Evolutionary conservation across 2,888 invertebrate genomes (phyloP).

Genomic region (Amorpha juglandis): DNA sequence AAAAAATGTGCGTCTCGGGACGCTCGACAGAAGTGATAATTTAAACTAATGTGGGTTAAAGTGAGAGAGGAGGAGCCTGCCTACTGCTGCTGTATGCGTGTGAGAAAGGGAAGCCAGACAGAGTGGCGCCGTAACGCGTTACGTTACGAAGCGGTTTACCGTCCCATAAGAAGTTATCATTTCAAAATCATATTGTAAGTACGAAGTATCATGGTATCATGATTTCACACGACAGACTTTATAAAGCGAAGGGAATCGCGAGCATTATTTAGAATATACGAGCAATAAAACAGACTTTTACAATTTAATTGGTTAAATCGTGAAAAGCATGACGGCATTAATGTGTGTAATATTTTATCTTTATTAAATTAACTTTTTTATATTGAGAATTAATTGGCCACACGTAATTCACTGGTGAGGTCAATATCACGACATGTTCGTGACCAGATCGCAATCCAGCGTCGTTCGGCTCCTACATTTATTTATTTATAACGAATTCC

Average conservation of each 20-base stretch:
- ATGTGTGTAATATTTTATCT: slow-evolving; percentile 5
- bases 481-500: not conserved
- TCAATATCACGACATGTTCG: slow-evolving; percentile 4
- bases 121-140: no score
- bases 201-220: not conserved
- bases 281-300: not conserved
- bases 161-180: no score
- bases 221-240: not conserved
- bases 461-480: slow-evolving; percentile 1
- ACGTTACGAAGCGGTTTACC: no score
- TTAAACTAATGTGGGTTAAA: no score
- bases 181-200: no score
- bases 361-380: slow-evolving; percentile 16
- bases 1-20: no score
- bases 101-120: no score
- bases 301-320: not conserved
- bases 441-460: not conserved
- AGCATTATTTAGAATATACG: not conserved
- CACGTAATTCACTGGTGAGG: not conserved
- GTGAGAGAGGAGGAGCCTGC: no score
- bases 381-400: not conserved
- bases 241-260: not conserved
- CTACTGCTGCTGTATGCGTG: no score
- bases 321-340: slow-evolving; percentile 4
- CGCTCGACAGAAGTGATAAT: no score